A percentile compares a stretch with the other conserved stretches of the same genome.
Conservation (phyloP, 2,888 invertebrate species). For the Melipona beecheii region DNA sequence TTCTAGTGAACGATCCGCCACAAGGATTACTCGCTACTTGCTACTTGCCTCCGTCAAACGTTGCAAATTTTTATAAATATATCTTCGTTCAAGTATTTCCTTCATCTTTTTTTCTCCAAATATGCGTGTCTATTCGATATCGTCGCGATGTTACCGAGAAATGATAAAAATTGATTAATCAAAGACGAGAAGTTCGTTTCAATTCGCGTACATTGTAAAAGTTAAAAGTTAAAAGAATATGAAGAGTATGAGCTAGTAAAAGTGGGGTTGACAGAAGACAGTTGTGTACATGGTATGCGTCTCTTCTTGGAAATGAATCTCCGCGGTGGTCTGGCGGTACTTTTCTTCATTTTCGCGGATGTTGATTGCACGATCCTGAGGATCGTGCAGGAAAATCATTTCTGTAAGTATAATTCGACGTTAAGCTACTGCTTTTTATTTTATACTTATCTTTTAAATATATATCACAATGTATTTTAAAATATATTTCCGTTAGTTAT, state of each 20-base stretch:
- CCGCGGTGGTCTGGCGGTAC: constrained; percentile 59
- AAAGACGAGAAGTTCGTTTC: background rate
- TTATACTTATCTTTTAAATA: background rate
- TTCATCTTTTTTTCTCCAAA: background rate
- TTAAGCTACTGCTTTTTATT: background rate
- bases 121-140: constrained; percentile 8
- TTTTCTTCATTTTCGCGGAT: constrained; percentile 65
- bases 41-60: background rate
- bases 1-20: constrained; percentile 48
- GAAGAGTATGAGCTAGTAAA: constrained; percentile 12
- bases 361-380: constrained; percentile 72
- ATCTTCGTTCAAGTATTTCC: background rate
- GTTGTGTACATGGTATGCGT: constrained; percentile 28
- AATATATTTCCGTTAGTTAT: background rate
- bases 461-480: background rate
- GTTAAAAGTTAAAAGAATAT: background rate
- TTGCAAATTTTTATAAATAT: background rate
- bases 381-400: constrained; percentile 72
- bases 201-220: background rate
- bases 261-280: background rate
- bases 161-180: background rate
- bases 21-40: constrained; percentile 52
- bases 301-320: constrained; percentile 64
- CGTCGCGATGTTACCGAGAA: background rate
- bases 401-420: constrained; percentile 71